Conservation (phyloP, 2,888 invertebrate genomes). For the Emmelina monodactyla region DNA sequence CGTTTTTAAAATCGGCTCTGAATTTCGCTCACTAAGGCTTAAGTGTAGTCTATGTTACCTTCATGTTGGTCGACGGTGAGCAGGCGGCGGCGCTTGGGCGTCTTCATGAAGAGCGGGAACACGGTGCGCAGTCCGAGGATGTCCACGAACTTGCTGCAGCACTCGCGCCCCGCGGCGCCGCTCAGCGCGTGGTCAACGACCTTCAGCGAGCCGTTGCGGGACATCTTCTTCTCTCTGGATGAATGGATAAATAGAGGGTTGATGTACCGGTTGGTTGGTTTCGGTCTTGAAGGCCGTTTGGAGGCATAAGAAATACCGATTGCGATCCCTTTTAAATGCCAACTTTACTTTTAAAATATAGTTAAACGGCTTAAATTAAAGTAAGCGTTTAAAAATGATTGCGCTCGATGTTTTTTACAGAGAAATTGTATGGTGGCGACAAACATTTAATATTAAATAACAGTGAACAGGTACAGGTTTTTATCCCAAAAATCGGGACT, state of each 20-base stretch:
- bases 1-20: too few species aligned
- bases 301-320: background rate
- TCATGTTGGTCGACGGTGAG: conserved; percentile 90
- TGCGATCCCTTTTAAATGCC: background rate
- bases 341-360: background rate
- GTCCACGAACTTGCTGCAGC: conserved; percentile 97
- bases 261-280: background rate
- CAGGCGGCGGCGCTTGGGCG: conserved; percentile 86
- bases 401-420: too few species aligned
- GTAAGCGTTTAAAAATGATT: too few species aligned
- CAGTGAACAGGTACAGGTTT: too few species aligned
- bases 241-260: background rate
- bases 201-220: conserved; percentile 94
- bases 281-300: background rate
- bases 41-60: conserved; percentile 45
- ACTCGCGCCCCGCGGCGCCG: conserved; percentile 91
- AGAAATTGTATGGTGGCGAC: too few species aligned
- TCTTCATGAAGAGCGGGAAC: conserved; percentile 99
- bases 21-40: too few species aligned
- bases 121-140: conserved; percentile 95
- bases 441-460: too few species aligned
- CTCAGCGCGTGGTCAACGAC: conserved; percentile 98
- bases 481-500: too few species aligned
- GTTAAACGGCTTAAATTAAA: background rate
- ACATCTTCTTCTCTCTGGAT: conserved; percentile 93